Conservation (phyloP, 2,797 vertebrate genomes). For the Eospalax fontanierii region DNA sequence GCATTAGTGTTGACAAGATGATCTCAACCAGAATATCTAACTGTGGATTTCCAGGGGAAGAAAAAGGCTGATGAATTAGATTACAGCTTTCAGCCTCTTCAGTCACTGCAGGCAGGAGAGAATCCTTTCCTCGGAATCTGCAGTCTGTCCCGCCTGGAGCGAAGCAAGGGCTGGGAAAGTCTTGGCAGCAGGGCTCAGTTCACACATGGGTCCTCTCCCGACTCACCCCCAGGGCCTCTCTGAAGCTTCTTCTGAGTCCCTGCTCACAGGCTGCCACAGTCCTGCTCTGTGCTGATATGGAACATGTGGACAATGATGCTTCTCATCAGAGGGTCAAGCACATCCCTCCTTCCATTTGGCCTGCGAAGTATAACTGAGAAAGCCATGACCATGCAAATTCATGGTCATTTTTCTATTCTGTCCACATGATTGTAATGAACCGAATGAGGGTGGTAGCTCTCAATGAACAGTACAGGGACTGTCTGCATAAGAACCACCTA, state of each 20-base stretch:
- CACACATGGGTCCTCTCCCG: too few species aligned
- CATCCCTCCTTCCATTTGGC: neutral
- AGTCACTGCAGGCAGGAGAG: neutral
- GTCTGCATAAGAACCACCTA: neutral
- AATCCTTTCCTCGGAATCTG: neutral
- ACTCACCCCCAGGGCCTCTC: neutral
- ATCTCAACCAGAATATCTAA: neutral
- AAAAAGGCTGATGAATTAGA: neutral
- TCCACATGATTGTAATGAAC: too few species aligned
- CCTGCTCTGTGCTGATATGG: neutral
- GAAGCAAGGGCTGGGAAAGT: neutral
- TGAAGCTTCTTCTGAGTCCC: neutral
- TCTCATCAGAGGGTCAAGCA: neutral
- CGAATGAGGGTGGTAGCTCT: neutral
- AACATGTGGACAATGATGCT: neutral
- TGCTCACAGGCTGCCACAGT: neutral
- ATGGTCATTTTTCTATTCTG: neutral
- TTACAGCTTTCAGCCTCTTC: neutral
- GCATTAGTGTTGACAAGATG: neutral
- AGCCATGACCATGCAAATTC: neutral
- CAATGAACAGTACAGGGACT: neutral
- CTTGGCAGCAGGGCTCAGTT: neutral
- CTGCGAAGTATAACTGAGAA: neutral
- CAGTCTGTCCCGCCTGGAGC: neutral
- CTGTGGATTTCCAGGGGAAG: neutral